phyloP scores from a whole-genome alignment of 1,140 invertebrate species.

The Anagrus nilaparvatae region DNA sequence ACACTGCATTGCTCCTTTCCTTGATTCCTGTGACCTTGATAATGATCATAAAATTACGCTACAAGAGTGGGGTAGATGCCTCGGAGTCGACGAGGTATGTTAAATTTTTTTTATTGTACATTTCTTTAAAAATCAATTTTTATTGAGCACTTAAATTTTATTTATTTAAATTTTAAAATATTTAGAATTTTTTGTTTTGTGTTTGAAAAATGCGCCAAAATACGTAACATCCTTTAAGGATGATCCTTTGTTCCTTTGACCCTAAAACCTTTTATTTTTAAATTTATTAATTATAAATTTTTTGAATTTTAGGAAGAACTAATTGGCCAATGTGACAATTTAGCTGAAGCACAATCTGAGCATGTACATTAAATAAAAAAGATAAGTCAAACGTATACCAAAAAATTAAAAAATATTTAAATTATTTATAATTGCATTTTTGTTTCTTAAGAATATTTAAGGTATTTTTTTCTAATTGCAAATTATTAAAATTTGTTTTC shows the following conservation, averaged over 20 bases:
- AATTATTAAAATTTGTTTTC: no score
- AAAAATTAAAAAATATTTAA: no score
- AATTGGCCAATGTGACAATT: slow-evolving; percentile 49
- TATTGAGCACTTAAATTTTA: no score
- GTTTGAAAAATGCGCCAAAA: no score
- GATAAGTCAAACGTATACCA: no score
- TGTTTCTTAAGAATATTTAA: no score
- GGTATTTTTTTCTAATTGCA: no score
- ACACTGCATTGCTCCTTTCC: slow-evolving; percentile 91
- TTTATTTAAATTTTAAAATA: no score
- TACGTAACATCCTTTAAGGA: no score
- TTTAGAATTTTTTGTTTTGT: no score
- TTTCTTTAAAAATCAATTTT: slow-evolving; percentile 2
- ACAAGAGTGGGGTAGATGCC: slow-evolving; percentile 84
- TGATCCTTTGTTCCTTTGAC: background rate
- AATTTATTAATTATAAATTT: slow-evolving; percentile 8
- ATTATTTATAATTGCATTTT: no score
- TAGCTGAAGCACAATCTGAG: slow-evolving; percentile 39
- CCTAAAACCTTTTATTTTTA: background rate
- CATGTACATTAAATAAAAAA: no score
- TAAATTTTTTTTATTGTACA: background rate
- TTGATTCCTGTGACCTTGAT: slow-evolving; percentile 78
- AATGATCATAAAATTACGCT: slow-evolving; percentile 82
- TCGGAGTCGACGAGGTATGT: slow-evolving; percentile 67
- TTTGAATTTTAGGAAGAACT: slow-evolving; percentile 44